Evolutionary conservation across 2,888 invertebrate species (phyloP), one percentile per base, ranked within the genome.

Genomic region (Phrixothrix hirtus): DNA sequence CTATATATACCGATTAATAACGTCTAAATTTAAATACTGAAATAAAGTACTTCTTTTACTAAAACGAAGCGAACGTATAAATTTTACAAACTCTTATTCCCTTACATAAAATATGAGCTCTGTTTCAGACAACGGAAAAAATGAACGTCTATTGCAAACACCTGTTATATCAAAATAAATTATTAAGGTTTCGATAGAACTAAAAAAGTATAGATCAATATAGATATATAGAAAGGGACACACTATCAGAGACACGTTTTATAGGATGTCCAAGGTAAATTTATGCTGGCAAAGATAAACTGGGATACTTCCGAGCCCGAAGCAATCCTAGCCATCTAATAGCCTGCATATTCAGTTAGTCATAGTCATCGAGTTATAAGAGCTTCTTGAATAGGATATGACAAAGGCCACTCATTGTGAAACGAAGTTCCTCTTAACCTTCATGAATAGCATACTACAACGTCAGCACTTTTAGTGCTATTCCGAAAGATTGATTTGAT

Each of bases 401-500:
- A 72, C 71, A 72, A 72, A 71, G 69, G 63, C 65, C 61, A 62
- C 62, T 64, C 69, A 68, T 71, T 69, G 67, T 69, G 62, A 58
- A 59, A 48, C 42, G 48, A 61, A 59, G 57, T 61, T 61, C 66
- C 64, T 63, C 57, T 62, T 41, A 39, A 69, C 65, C 67, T 63
- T 70, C 70, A 70, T 70, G 70, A 70, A 71, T 70, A 59, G 68
- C 68, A 63, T 57, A 68, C 67, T 65, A 68, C 70, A 63, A 60
- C 70, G 71, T 72, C 73, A 73, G 72, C 73, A 70, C 69, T 73
- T n/a, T 73, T 74, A 62, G 60, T 57, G 66, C 68, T 67, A 68
- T 70, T 71, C 64, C 65, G 61, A 69, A 67, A 72, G 74, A 74
- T 73, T 73, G 71, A 74, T 73, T 73, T 70, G 74, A 74, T 74